Base-by-base conservation (phyloP, 2,113 vertebrate genomes). In the Phodopus roborovskii region DNA sequence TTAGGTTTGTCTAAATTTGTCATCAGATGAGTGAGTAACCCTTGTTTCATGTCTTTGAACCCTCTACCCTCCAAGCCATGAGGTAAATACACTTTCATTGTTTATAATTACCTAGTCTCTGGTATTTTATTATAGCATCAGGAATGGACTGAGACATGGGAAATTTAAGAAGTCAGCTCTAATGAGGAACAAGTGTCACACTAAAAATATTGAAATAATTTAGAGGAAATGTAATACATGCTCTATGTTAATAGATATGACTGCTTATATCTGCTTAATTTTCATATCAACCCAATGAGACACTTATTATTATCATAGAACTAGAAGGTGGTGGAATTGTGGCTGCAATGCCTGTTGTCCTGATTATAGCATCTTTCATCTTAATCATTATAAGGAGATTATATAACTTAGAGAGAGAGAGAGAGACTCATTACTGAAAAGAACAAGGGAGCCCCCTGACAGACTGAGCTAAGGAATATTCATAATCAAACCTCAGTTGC, bases 1-100 rank as follows among this genome's bases (percentile, higher is more conserved):
- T 88, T 90, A 45, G 45, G 13, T 90, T 92, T 94, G 94, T 89
- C 94, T 96, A 97, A 95, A 97, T 97, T 96, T 95, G 96, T 95
- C 94, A 36, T 97, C 83, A 86, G 81, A 28, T 30, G 58, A 42
- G 30, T 68, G 62, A 68, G 19, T 48, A 50, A 50, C 62, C 12
- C 3, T 15, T 86, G 45, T 68, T 5, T 5, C 5, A 68, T 48
- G 19, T 8, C 28, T 45, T 68, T 64, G 62, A 19, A 86, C 17
- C 5, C 5, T 50, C 30, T 13, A 13, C 19, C 3, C 17, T 68
- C 45, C 42, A 68, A 85, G 42, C 45, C 10, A 36, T 50, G 30
- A 50, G 62, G 28, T 86, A 33, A 66, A 48, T 50, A 68, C 19
- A 50, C 39, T 48, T 86, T 5, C 62, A 33, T 36, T 86, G 62